Percentiles rank a stretch among this genome's conserved stretches.
Evolutionary conservation across 2,113 vertebrate species (phyloP).

Genomic region (Mastomys coucha): DNA sequence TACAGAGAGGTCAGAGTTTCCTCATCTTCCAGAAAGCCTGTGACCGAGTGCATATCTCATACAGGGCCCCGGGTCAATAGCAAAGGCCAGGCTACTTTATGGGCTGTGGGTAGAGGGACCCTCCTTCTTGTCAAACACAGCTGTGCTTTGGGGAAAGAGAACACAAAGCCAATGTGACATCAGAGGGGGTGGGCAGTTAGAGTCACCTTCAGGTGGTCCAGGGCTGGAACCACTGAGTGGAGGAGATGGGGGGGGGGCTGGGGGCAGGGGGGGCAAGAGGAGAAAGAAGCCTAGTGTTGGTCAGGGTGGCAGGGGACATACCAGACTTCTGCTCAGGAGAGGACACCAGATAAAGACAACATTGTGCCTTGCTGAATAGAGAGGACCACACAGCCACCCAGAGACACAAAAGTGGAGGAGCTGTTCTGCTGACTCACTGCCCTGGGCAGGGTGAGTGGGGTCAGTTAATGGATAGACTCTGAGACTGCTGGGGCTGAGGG

Average conservation of each 20-base stretch:
- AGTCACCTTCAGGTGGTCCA: not conserved
- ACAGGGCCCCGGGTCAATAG: fast-evolving
- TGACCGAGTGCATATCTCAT: fast-evolving
- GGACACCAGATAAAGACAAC: not conserved
- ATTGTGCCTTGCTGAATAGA: not conserved
- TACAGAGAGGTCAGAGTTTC: not conserved
- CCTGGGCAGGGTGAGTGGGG: not conserved
- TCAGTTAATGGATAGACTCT: not conserved
- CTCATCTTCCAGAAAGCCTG: not conserved
- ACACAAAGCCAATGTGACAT: not conserved
- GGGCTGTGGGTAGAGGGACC: not conserved
- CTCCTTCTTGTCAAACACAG: conserved; percentile 60
- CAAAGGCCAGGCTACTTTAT: not conserved
- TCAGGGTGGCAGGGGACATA: not conserved
- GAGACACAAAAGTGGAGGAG: not conserved
- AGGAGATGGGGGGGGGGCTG: not conserved
- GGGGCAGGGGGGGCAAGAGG: fast-evolving
- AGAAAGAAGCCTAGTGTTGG: too few relatives aligned
- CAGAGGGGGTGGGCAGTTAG: not conserved
- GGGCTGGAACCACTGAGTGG: not conserved
- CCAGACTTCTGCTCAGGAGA: not conserved
- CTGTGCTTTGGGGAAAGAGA: not conserved
- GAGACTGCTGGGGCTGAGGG: not conserved
- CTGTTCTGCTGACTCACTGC: not conserved
- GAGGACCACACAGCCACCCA: not conserved